A percentile compares a stretch with the other conserved stretches of the same genome.
Conservation (phyloP, 1,140 invertebrate genomes). For the Zaprionus ornatus region DNA sequence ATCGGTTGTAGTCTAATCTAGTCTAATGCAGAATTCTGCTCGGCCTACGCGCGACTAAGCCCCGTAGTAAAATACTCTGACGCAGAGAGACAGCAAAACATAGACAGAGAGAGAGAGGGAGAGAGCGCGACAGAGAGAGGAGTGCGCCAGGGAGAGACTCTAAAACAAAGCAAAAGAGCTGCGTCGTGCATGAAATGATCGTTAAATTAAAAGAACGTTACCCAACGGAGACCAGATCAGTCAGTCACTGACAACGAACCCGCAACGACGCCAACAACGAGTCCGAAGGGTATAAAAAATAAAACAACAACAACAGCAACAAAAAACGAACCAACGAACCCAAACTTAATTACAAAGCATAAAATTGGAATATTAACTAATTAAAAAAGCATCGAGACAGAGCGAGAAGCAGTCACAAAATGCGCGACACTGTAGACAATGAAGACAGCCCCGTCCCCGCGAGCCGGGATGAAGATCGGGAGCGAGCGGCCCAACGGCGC, state of each 20-base stretch:
- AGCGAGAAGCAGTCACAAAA: slow-evolving; percentile 28
- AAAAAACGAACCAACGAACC: slow-evolving; percentile 14
- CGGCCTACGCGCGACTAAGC: slow-evolving; percentile 13
- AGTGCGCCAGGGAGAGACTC: neutral
- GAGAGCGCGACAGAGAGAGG: slow-evolving; percentile 1
- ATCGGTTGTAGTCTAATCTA: slow-evolving; percentile 59
- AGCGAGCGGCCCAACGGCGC: neutral
- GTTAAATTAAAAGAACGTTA: slow-evolving; percentile 80
- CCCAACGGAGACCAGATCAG: slow-evolving; percentile 60
- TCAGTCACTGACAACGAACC: slow-evolving; percentile 77
- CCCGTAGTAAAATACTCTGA: slow-evolving; percentile 38
- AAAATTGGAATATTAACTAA: slow-evolving; percentile 73
- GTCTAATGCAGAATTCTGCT: slow-evolving; percentile 33
- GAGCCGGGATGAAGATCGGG: neutral
- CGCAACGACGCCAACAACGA: slow-evolving; percentile 51
- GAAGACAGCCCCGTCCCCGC: slow-evolving; percentile 40
- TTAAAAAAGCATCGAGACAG: slow-evolving; percentile 57
- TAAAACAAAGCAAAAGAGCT: slow-evolving; percentile 30
- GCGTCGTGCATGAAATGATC: slow-evolving; percentile 57
- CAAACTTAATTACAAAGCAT: slow-evolving; percentile 67
- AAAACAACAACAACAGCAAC: slow-evolving; percentile 34
- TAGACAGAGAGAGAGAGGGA: neutral
- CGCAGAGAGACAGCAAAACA: slow-evolving; percentile 23
- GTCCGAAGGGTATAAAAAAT: slow-evolving; percentile 52
- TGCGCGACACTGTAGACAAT: slow-evolving; percentile 44